Evolutionary conservation across 2,888 invertebrate species (phyloP), one percentile per base, ranked within the genome.

Genomic region (Incurvaria masculella): DNA sequence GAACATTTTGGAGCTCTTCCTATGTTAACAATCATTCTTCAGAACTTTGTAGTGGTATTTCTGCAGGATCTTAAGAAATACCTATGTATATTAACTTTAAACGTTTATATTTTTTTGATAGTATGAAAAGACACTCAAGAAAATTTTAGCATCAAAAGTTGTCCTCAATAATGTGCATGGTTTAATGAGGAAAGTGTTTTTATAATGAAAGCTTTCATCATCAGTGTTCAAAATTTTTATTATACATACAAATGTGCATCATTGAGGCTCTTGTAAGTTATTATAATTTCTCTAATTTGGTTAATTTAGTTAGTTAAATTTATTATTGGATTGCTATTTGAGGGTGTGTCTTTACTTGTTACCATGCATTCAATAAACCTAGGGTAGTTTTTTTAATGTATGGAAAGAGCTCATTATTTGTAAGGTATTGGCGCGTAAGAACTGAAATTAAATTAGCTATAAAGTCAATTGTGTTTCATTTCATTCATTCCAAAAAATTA

Each of bases 361-460:
- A 78, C 78, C 78, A 78, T 69, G 71, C 71, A 73, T 76, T 78
- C 75, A 75, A 73, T 74, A 68, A 76, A 66, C 70, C 64, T 74
- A 73, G 74, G 67, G 55, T 74, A 74, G 69, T 62, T 76, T 76
- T 76, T 72, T 65, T 74, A 76, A 75, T 75, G 73, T 75, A 75
- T 75, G 75, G 33, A 33, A 33, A 14, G 33, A 69, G 78, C 76
- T 78, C 78, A 76, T 76, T 74, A 73, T 69, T 74, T 65, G 68
- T 75, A 78, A 74, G 73, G 72, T 74, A 75, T 71, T 72, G 74
- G 76, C 78, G 73, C 72, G 73, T 78, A 78, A 75, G 78, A 78
- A 78, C 78, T 78, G 78, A 78, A 69, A 76, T 76, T 74, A 75
- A 78, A 76, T 66, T 75, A 78, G 75, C 72, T 75, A 75, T 75